Conservation (phyloP, 2,113 vertebrate genomes). For the Agelaius tricolor region DNA sequence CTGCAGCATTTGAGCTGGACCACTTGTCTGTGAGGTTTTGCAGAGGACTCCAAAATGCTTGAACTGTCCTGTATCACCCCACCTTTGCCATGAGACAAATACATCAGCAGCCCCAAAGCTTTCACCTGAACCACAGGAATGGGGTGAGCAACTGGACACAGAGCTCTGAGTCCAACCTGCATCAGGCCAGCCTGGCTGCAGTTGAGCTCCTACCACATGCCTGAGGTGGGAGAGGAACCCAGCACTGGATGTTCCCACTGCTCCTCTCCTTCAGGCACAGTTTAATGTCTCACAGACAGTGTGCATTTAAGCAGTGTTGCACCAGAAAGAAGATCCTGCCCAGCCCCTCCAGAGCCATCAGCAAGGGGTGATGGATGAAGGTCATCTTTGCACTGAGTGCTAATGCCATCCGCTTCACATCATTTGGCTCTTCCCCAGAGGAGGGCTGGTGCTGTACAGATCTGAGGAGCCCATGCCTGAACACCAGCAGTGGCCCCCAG, state of each 20-base stretch:
- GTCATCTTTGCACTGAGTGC: constrained; percentile 35
- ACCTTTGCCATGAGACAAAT: accelerated
- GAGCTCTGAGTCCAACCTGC: background rate
- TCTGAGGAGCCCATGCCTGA: accelerated
- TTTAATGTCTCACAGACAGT: too few species aligned
- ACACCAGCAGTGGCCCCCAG: background rate
- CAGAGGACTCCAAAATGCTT: background rate
- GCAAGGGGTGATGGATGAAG: constrained; percentile 48
- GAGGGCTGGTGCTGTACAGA: background rate
- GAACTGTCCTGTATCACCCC: background rate
- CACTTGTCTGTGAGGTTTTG: background rate
- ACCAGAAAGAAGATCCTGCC: background rate
- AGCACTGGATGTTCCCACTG: accelerated
- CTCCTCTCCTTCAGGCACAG: background rate
- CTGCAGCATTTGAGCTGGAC: background rate
- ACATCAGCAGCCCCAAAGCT: background rate
- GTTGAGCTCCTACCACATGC: background rate
- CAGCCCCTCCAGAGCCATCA: constrained; percentile 35
- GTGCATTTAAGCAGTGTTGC: background rate
- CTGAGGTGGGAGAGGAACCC: background rate
- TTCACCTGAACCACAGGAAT: background rate
- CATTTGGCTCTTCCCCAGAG: constrained; percentile 46
- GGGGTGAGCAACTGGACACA: background rate
- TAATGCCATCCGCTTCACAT: constrained; percentile 41
- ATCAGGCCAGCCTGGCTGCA: background rate